Evolutionary conservation across 2,888 invertebrate species (phyloP), one percentile per base, ranked within the genome.

Genomic region (Mesorhabditis belari): DNA sequence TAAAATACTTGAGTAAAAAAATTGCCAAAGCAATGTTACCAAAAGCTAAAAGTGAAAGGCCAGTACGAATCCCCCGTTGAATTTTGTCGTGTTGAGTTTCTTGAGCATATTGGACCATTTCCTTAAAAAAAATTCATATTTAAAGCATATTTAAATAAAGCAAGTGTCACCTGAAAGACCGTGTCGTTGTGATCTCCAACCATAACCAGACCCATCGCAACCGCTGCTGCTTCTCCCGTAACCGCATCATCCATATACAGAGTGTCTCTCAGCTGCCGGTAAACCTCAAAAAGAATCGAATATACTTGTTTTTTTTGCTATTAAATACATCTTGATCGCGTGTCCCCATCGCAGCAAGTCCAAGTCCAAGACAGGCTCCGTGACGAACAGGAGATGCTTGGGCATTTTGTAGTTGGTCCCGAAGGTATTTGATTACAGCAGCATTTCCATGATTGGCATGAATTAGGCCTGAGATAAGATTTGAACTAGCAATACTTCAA

Each of bases 121-220:
- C 78, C 49, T 67, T 68, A 64, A 72, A 76, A 24, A 64, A 90
- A 65, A 88, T 87, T 0, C 84, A 17, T 35, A 35, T 35, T 9
- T 17, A 35, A 35, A 35, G n/a, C 12, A 35, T n/a, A 35, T 9
- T 19, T 19, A 21, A 51, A 17, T 9, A 35, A 35, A 35, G 44
- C 44, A 28, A n/a, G 29, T 56, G n/a, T n/a, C n/a, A n/a, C 61
- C 35, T 57, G 50, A 54, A 61, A 61, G 26, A 56, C 90, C 65
- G 88, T 87, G 0, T 89, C 87, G 77, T 90, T 88, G 80, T 93
- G 90, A 0, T 94, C 94, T 1, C 95, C 96, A 73, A 96, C 84
- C 96, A 96, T 96, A 0, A 96, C 94, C 87, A 98, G 89, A 54
- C 98, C 98, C 94, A 98, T 96, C 0, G 94, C 93, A 71, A 98